Percentiles rank a stretch among this genome's conserved stretches.
Evolutionary conservation across 1,140 invertebrate genomes (phyloP).

Genomic region (Paraescarpia echinospica): DNA sequence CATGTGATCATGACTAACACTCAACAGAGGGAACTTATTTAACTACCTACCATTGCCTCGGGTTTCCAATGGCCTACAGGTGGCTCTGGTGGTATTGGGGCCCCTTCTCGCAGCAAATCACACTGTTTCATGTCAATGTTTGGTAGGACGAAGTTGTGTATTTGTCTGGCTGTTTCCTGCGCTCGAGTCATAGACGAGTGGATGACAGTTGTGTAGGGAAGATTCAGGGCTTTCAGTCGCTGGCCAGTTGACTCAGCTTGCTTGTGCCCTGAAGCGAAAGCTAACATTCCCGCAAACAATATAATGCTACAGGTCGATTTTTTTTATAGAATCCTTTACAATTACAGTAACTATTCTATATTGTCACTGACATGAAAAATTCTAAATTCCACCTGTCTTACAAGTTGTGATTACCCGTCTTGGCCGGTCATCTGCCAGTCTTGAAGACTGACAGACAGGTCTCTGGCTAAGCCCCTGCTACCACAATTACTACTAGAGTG

Average conservation of each 20-base stretch:
- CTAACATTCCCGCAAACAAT: background rate
- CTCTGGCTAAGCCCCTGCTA: too few species aligned
- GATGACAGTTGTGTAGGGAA: constrained; percentile 77
- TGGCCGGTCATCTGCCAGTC: too few species aligned
- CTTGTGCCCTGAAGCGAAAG: constrained; percentile 66
- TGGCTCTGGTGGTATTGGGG: constrained; percentile 87
- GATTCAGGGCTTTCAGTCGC: constrained; percentile 67
- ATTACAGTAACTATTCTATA: too few species aligned
- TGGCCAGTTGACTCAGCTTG: constrained; percentile 82
- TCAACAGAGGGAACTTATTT: too few species aligned
- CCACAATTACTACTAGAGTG: too few species aligned
- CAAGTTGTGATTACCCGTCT: too few species aligned
- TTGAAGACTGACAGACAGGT: too few species aligned
- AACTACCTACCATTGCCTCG: constrained; percentile 60
- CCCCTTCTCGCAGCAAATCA: constrained; percentile 87
- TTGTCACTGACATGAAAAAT: too few species aligned
- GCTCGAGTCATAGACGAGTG: constrained; percentile 93
- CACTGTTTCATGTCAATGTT: constrained; percentile 65
- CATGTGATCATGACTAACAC: too few species aligned
- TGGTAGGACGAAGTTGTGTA: constrained; percentile 67
- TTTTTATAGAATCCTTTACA: too few species aligned
- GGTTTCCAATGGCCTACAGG: constrained; percentile 83
- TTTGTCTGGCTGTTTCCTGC: constrained; percentile 84
- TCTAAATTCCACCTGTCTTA: too few species aligned
- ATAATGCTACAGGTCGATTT: background rate